phyloP scores from a whole-genome alignment of 2,797 vertebrate species.

The Clarias platycephalus region DNA sequence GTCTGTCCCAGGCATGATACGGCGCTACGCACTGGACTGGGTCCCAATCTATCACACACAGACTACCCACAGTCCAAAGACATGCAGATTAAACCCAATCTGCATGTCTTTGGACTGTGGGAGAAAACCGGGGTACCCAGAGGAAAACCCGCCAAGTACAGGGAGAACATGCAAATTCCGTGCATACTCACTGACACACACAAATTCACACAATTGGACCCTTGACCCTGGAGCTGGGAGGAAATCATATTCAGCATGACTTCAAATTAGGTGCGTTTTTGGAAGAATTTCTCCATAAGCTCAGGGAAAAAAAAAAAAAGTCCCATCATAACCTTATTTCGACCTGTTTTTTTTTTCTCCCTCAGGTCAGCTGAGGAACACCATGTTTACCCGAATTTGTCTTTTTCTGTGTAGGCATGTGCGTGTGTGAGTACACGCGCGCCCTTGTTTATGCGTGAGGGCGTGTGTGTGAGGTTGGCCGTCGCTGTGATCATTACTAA shows the following conservation, averaged over 20 bases:
- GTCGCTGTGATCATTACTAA: slow-evolving; percentile 76
- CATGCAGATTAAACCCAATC: no score
- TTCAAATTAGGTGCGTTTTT: not conserved
- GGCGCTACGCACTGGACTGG: no score
- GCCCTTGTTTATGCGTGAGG: slow-evolving; percentile 25
- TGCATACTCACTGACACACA: no score
- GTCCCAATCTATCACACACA: no score
- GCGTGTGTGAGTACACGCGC: slow-evolving; percentile 36
- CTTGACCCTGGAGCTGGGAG: no score
- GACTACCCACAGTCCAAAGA: no score
- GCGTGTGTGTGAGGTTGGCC: slow-evolving; percentile 56
- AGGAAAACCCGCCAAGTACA: no score
- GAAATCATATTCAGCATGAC: not conserved
- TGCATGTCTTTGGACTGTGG: no score
- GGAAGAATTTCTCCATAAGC: not conserved
- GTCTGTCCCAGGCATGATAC: no score
- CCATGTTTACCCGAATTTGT: not conserved
- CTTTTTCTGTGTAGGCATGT: not conserved
- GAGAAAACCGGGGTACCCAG: no score
- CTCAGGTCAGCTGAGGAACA: not conserved
- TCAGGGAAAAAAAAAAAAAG: not conserved
- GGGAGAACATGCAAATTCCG: no score
- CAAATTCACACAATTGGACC: no score
- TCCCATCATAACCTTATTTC: not conserved
- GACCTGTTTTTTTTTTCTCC: not conserved